phyloP scores from a whole-genome alignment of 2,113 vertebrate genomes.

The Halcyon senegalensis region DNA sequence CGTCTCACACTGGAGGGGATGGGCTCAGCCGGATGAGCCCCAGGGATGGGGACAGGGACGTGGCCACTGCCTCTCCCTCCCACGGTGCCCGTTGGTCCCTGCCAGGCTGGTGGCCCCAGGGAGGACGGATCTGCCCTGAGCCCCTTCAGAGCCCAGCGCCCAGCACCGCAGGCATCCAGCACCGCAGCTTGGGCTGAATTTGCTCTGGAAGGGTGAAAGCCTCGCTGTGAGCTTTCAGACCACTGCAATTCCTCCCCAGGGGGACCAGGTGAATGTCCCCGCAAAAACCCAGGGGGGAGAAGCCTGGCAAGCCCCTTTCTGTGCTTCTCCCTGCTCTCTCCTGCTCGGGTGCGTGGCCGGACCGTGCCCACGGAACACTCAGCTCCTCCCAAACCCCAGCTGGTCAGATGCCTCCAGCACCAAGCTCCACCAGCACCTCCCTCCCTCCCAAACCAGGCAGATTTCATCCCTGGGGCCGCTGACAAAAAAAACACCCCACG shows the following conservation, averaged over 20 bases:
- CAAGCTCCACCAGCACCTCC: background rate
- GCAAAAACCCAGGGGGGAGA: background rate
- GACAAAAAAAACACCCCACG: background rate
- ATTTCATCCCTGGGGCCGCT: background rate
- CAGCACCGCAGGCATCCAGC: too few species aligned
- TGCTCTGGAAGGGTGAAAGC: background rate
- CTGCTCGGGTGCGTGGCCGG: background rate
- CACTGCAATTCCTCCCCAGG: background rate
- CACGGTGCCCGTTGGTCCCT: background rate
- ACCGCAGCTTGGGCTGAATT: background rate
- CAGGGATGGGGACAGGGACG: rapidly evolving
- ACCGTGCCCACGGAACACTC: background rate
- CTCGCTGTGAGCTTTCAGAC: background rate
- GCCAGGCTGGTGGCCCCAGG: background rate
- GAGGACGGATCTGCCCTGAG: background rate
- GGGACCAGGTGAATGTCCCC: background rate
- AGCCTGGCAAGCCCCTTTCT: background rate
- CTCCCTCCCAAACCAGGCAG: background rate
- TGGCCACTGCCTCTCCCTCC: background rate
- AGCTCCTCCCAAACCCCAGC: background rate
- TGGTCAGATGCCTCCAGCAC: background rate
- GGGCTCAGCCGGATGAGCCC: background rate
- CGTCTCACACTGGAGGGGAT: rapidly evolving
- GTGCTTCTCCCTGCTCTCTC: background rate
- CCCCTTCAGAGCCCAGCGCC: background rate